Evolutionary conservation across 2,113 vertebrate species (phyloP).

Genomic region (Xenopus borealis): DNA sequence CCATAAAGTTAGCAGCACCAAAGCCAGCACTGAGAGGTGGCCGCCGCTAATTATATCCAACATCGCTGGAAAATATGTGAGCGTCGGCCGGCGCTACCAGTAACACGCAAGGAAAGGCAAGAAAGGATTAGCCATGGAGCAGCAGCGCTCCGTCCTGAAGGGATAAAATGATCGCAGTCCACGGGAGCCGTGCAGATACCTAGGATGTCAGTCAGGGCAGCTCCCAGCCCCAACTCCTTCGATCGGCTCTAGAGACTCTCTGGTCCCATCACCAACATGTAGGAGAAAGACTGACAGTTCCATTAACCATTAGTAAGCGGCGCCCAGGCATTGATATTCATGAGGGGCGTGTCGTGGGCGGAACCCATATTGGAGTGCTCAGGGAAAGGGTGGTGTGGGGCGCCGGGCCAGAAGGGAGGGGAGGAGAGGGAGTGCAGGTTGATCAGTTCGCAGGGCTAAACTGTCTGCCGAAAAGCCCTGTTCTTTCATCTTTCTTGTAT

Average conservation of each 20-base stretch:
- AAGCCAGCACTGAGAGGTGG: constrained; percentile 48
- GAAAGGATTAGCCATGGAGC: constrained; percentile 47
- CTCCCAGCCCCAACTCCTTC: constrained; percentile 35
- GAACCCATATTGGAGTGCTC: no score
- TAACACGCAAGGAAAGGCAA: constrained; percentile 31
- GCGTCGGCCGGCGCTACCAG: constrained; percentile 7
- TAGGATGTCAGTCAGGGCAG: constrained; percentile 46
- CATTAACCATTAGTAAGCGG: constrained; percentile 57
- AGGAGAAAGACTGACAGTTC: constrained; percentile 64
- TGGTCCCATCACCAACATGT: constrained; percentile 54
- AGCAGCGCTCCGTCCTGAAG: not conserved
- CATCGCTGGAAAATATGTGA: constrained; percentile 37
- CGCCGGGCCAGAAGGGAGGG: not conserved
- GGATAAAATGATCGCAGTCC: not conserved
- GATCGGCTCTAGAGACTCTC: constrained; percentile 44
- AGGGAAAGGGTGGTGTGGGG: not conserved
- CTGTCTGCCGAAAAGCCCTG: no score
- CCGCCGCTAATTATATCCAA: constrained; percentile 25
- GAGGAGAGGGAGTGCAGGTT: constrained; percentile 7
- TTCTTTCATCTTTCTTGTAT: no score
- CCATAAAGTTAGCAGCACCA: constrained; percentile 62
- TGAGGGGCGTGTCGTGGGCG: constrained; percentile 50
- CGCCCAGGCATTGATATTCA: constrained; percentile 61
- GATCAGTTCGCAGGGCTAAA: not conserved
- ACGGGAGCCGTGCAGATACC: constrained; percentile 16